Conservation (phyloP, 2,797 vertebrate species). For the Acipenser ruthenus region DNA sequence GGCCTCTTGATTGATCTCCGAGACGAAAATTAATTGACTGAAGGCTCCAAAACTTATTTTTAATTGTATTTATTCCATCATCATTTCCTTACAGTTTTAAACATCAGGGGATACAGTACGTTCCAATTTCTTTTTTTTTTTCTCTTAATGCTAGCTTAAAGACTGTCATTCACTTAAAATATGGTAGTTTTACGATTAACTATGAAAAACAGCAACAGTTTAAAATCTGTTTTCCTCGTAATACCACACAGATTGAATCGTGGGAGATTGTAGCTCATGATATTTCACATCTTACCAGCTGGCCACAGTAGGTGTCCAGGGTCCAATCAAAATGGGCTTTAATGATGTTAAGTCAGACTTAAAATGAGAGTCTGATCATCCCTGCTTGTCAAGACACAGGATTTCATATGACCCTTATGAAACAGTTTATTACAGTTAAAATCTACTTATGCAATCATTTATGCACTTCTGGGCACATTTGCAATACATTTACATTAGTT, state of each 20-base stretch:
- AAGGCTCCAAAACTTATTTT: slow-evolving; percentile 36
- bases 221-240: no score
- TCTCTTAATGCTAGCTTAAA: slow-evolving; percentile 30
- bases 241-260: slow-evolving; percentile 20
- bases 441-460: slow-evolving; percentile 18
- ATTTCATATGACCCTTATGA: slow-evolving; percentile 44
- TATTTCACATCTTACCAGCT: slow-evolving; percentile 35
- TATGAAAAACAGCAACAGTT: no score
- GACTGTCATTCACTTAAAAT: slow-evolving; percentile 32
- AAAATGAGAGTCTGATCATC: slow-evolving; percentile 50
- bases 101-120: slow-evolving; percentile 25
- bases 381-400: slow-evolving; percentile 44
- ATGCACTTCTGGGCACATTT: slow-evolving; percentile 41
- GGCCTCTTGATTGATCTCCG: slow-evolving; percentile 42
- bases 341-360: slow-evolving; percentile 41
- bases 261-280: slow-evolving; percentile 20
- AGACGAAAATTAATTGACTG: slow-evolving; percentile 43
- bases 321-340: slow-evolving; percentile 51
- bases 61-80: slow-evolving; percentile 46
- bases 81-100: slow-evolving; percentile 32
- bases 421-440: slow-evolving; percentile 22
- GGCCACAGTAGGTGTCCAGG: slow-evolving; percentile 46
- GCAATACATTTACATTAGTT: slow-evolving; percentile 36
- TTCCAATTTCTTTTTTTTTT: slow-evolving; percentile 8
- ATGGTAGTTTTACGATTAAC: slow-evolving; percentile 17